Conservation (phyloP, 2,797 vertebrate genomes). For the Sebastes jordani region DNA sequence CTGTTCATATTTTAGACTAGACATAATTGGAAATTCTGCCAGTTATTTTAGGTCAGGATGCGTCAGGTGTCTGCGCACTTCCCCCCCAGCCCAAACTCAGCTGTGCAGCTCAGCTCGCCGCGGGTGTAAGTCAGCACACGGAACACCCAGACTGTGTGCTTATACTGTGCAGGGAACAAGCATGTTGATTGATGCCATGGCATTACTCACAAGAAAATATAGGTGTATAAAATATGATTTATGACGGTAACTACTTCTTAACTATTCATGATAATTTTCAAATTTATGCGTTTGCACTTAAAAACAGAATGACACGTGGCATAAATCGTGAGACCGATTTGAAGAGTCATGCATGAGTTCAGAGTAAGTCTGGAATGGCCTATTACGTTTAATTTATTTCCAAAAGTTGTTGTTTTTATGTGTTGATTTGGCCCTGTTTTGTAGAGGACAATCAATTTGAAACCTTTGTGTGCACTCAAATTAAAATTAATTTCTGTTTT, state of each 20-base stretch:
- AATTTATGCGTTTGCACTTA: background rate
- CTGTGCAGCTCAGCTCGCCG: background rate
- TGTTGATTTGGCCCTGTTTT: background rate
- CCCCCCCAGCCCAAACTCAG: slow-evolving; percentile 1
- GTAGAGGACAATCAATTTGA: background rate
- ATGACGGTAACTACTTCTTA: background rate
- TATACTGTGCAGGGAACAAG: background rate
- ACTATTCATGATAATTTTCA: background rate
- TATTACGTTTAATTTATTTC: background rate
- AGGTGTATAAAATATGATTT: background rate
- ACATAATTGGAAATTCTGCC: background rate
- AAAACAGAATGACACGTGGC: background rate
- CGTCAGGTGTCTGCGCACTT: background rate
- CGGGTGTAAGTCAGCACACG: background rate
- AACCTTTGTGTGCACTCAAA: background rate
- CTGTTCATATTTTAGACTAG: background rate
- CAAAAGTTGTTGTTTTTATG: background rate
- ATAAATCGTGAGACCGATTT: background rate
- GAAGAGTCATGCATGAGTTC: background rate
- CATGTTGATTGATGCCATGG: background rate
- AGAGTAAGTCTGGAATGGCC: background rate
- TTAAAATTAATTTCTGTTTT: background rate
- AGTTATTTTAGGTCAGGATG: slow-evolving; percentile 20
- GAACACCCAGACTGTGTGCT: background rate
- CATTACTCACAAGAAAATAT: background rate